Evolutionary conservation across 2,888 invertebrate genomes (phyloP), one percentile per base, ranked within the genome.

Genomic region (Epistrophe grossulariae): DNA sequence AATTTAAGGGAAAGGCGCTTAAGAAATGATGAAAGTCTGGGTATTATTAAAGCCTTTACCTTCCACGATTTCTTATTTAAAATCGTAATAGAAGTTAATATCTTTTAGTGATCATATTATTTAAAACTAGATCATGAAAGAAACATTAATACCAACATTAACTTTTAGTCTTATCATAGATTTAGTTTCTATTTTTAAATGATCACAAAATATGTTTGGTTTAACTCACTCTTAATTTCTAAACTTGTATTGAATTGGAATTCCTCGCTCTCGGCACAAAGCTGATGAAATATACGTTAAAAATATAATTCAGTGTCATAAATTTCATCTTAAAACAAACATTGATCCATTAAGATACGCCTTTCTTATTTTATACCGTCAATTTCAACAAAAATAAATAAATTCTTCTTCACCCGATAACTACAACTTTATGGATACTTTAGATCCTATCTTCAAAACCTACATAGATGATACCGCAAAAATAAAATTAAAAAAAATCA

Each of bases 341-440:
- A 70, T 48, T 68, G 72, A 68, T 80, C 80, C 60, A 76, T 77
- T 80, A 48, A 80, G 80, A 79, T 71, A 59, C 48, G 35, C 55
- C n/a, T 28, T 24, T 24, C 11, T 60, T 45, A 38, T 72, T 77
- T 50, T 59, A 79, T 45, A 74, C 68, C 68, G 35, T 19, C 76
- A 17, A 43, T 43, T 40, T 57, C 15, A 43, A 43, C 62, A 35
- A 76, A 64, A 45, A 68, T 76, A 78, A 57, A 57, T 72, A 79
- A 72, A 45, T 50, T 72, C 31, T 73, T 45, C 50, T 52, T 68
- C 72, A 50, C 45, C 40, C 62, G 45, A 70, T 84, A 68, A 77
- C 72, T 70, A 55, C 68, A 62, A 48, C 68, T 78, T 79, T 76
- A 77, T 76, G 31, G 80, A 31, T 38, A 77, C 66, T 84, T 78